Evolutionary conservation across 2,888 invertebrate genomes (phyloP).

Genomic region (Argynnis bischoffii): DNA sequence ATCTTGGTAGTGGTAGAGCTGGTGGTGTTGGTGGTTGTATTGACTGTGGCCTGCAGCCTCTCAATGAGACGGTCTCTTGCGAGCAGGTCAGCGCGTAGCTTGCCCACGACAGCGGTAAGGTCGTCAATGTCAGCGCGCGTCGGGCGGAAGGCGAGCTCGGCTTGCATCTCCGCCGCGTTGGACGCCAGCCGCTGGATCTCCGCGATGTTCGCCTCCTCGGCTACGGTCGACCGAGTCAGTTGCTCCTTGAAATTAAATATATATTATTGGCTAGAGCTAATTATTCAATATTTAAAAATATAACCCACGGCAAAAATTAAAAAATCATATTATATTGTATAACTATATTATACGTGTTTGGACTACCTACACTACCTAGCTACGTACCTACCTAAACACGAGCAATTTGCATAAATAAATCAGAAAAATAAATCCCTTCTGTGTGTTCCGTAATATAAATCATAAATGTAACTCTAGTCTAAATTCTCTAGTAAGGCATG

Average conservation of each 20-base stretch:
- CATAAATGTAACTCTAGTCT: too few species aligned
- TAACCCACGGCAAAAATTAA: too few species aligned
- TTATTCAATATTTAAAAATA: too few species aligned
- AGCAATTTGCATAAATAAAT: too few species aligned
- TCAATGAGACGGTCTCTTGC: conserved; percentile 51
- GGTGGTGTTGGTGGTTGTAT: conserved; percentile 41
- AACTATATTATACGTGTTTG: too few species aligned
- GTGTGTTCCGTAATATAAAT: too few species aligned
- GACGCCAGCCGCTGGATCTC: conserved; percentile 81
- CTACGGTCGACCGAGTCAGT: conserved; percentile 68
- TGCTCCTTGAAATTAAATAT: conserved; percentile 56
- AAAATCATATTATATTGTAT: too few species aligned
- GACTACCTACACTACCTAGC: too few species aligned
- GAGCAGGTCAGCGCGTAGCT: conserved; percentile 58
- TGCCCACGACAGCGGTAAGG: conserved; percentile 70
- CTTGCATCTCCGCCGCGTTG: conserved; percentile 77
- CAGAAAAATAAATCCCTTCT: too few species aligned
- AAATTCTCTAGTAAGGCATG: too few species aligned
- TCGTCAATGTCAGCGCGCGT: conserved; percentile 82
- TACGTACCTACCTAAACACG: too few species aligned
- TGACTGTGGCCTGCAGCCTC: conserved; percentile 45
- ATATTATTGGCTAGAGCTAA: neutral
- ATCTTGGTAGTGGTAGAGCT: conserved; percentile 39
- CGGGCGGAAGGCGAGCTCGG: conserved; percentile 83
- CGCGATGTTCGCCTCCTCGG: conserved; percentile 81